Percentiles rank a stretch among this genome's conserved stretches.
Evolutionary conservation across 2,113 vertebrate genomes (phyloP).

Genomic region (Corydoras sp.): DNA sequence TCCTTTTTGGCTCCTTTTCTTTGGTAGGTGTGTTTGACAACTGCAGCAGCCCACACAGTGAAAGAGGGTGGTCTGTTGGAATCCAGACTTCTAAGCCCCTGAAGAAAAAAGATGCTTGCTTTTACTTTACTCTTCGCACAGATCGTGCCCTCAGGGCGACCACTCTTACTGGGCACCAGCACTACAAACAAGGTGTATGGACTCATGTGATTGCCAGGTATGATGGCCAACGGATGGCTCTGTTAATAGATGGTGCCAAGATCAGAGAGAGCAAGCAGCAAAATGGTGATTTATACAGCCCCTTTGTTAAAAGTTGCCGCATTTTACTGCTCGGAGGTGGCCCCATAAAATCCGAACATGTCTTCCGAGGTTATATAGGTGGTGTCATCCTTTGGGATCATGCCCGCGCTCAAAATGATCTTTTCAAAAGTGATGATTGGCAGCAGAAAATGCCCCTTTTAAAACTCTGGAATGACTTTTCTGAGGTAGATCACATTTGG

Average conservation of each 20-base stretch:
- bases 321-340: slow-evolving; percentile 82
- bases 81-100: slow-evolving; percentile 70
- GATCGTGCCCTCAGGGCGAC: slow-evolving; percentile 78
- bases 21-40: slow-evolving; percentile 86
- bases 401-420: slow-evolving; percentile 62
- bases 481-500: slow-evolving; percentile 69
- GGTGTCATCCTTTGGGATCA: slow-evolving; percentile 71
- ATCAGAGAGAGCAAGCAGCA: slow-evolving; percentile 75
- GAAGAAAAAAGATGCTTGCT: slow-evolving; percentile 76
- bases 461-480: slow-evolving; percentile 64
- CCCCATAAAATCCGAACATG: slow-evolving; percentile 64
- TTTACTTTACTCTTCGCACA: slow-evolving; percentile 89
- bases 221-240: slow-evolving; percentile 71
- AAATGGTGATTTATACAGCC: slow-evolving; percentile 77
- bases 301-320: slow-evolving; percentile 84
- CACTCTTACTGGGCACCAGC: slow-evolving; percentile 64
- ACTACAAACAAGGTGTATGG: slow-evolving; percentile 75
- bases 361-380: slow-evolving; percentile 80
- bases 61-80: slow-evolving; percentile 92
- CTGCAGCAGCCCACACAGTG: slow-evolving; percentile 80
- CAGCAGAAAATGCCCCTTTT: slow-evolving; percentile 37
- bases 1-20: slow-evolving; percentile 16
- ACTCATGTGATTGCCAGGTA: slow-evolving; percentile 84
- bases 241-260: slow-evolving; percentile 82
- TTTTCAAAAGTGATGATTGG: slow-evolving; percentile 60